A percentile compares a stretch with the other conserved stretches of the same genome.
These are phyloP conservation scores for Forpus xanthops DNA, from an alignment of 2,797 vertebrate genomes.

Conservation along the genomic window DNA sequence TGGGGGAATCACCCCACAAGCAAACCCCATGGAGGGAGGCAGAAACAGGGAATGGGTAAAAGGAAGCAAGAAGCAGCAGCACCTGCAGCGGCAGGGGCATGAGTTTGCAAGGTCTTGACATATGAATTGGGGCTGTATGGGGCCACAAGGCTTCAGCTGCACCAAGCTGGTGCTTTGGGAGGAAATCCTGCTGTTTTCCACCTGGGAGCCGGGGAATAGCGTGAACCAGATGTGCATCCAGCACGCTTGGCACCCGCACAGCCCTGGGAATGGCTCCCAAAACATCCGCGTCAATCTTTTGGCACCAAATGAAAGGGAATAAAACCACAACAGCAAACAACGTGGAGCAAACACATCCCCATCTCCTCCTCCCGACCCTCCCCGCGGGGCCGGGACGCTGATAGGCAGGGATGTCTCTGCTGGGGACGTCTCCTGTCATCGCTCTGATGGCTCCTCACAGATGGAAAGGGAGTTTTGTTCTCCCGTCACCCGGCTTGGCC, in stretches of 20 bases:
- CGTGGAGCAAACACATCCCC: background rate
- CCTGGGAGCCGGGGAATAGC: background rate
- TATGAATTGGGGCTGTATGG: accelerated
- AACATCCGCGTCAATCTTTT: background rate
- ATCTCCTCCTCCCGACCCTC: slow-evolving; percentile 1
- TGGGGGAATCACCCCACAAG: background rate
- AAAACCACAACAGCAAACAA: background rate
- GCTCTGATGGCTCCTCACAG: slow-evolving; percentile 44
- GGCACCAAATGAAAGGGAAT: background rate
- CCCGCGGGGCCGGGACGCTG: background rate
- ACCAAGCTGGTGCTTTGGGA: background rate
- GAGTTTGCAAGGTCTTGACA: background rate
- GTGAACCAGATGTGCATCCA: background rate
- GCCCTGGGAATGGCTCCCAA: background rate
- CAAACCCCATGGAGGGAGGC: background rate
- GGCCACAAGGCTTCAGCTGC: background rate
- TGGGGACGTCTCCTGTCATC: slow-evolving; percentile 41
- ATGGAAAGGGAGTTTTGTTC: slow-evolving; percentile 61
- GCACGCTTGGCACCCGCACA: background rate
- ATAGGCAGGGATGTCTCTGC: slow-evolving; percentile 63
- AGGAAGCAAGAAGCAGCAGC: accelerated
- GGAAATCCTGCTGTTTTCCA: background rate
- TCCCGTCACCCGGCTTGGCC: background rate
- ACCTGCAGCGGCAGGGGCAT: accelerated
- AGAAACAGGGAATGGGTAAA: accelerated